These are phyloP conservation scores for Leptatherina wallacei DNA, from an alignment of 2,797 vertebrate genomes.

Conservation along the genomic window DNA sequence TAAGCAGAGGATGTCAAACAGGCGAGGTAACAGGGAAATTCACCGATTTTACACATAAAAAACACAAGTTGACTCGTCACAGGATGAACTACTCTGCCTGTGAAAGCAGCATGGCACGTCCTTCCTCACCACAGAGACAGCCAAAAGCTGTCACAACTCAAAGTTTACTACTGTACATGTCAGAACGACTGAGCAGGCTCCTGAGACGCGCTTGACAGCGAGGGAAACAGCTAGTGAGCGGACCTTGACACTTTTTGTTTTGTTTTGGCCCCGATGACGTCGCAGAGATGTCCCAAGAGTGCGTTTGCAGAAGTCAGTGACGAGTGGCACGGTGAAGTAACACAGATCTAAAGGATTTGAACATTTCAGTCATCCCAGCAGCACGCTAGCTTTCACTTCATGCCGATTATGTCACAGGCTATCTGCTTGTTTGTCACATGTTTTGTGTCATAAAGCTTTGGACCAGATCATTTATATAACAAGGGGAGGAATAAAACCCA, in stretches of 20 bases:
- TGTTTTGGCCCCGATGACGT: not conserved
- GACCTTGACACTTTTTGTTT: not conserved
- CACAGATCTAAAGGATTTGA: constrained; percentile 31
- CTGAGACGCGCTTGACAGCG: not conserved
- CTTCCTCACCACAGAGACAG: not conserved
- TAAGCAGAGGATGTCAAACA: constrained; percentile 10
- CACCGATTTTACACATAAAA: constrained; percentile 20
- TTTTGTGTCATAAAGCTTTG: constrained; percentile 69
- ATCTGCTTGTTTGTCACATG: constrained; percentile 61
- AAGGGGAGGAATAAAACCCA: constrained; percentile 32
- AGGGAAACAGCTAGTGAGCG: not conserved
- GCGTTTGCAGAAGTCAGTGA: not conserved
- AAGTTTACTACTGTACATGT: not conserved
- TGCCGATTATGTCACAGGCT: constrained; percentile 61
- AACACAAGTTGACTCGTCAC: constrained; percentile 21
- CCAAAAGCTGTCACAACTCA: not conserved
- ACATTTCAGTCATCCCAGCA: constrained; percentile 46
- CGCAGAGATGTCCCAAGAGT: not conserved
- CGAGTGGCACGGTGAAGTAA: constrained; percentile 18
- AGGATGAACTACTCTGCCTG: constrained; percentile 1
- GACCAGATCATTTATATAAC: constrained; percentile 72
- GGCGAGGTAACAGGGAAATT: constrained; percentile 9
- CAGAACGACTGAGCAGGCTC: not conserved
- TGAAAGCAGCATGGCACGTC: not conserved
- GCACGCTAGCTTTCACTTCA: constrained; percentile 44